Percentiles rank a stretch among this genome's conserved stretches.
Evolutionary conservation across 2,888 invertebrate genomes (phyloP).

Genomic region (Zygogramma bicolorata): DNA sequence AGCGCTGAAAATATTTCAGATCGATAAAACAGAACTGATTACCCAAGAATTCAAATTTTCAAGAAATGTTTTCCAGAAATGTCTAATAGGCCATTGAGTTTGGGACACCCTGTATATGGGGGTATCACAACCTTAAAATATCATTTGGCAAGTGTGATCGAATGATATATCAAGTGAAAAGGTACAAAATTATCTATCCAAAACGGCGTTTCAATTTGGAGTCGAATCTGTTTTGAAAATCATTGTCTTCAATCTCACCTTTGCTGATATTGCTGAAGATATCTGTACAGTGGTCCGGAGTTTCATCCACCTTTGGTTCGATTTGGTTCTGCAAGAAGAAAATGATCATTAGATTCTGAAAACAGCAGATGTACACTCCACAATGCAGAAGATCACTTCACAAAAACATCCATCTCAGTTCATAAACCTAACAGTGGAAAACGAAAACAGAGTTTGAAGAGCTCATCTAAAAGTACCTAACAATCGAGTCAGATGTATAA

Average conservation of each 20-base stretch:
- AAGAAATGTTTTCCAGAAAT: no score
- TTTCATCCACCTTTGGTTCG: conserved; percentile 97
- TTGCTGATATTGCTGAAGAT: conserved; percentile 86
- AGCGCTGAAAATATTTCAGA: no score
- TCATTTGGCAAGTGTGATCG: no score
- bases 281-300: conserved; percentile 93
- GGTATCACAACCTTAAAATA: no score
- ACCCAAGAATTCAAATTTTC: no score
- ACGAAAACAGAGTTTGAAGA: conserved; percentile 30
- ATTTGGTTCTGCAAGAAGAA: conserved; percentile 80
- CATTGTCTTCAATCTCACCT: conserved; percentile 63
- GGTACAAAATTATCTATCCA: no score
- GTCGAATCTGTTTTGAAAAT: neutral
- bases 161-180: neutral
- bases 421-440: conserved; percentile 33
- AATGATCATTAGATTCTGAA: conserved; percentile 19
- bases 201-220: no score
- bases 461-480: conserved; percentile 27
- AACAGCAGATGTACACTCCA: conserved; percentile 6
- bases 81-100: no score
- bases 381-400: conserved; percentile 41
- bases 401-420: conserved; percentile 38
- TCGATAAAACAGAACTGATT: no score
- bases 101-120: no score
- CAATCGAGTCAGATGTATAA: conserved; percentile 22